Conservation (phyloP, 2,888 invertebrate species). For the Urechis unicinctus region DNA sequence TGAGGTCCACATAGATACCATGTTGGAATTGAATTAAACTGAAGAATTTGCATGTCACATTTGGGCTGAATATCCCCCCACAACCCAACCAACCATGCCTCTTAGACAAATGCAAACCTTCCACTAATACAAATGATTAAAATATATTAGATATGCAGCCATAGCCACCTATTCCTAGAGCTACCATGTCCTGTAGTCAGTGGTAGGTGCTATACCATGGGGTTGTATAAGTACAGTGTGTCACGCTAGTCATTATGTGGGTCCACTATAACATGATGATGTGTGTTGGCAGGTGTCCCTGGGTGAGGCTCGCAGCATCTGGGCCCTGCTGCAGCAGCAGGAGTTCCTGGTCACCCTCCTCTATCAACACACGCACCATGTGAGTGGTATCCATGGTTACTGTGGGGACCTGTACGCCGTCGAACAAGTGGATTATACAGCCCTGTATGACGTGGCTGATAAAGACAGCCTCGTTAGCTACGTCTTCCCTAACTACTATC, state of each 20-base stretch:
- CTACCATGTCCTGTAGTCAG: no score
- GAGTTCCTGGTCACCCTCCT: constrained; percentile 34
- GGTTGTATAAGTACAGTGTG: no score
- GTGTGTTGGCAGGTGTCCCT: constrained; percentile 28
- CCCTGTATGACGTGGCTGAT: constrained; percentile 14
- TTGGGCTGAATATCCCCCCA: no score
- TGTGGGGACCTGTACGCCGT: constrained; percentile 32
- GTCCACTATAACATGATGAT: neutral
- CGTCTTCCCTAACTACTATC: constrained; percentile 22
- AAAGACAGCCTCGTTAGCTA: neutral
- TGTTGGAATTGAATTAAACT: no score
- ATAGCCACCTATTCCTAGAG: no score
- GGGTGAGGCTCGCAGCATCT: constrained; percentile 37
- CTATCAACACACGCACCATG: constrained; percentile 27
- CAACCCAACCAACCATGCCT: no score
- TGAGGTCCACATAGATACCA: no score
- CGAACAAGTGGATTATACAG: constrained; percentile 21
- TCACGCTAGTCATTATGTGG: constrained; percentile 4
- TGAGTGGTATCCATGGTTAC: constrained; percentile 30
- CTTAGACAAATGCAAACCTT: no score
- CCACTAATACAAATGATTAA: no score
- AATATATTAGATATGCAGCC: no score
- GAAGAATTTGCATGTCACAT: no score
- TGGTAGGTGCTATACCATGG: no score
- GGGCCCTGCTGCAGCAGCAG: constrained; percentile 33